Base-by-base conservation (phyloP, 2,113 vertebrate genomes). In the Sander lucioperca region DNA sequence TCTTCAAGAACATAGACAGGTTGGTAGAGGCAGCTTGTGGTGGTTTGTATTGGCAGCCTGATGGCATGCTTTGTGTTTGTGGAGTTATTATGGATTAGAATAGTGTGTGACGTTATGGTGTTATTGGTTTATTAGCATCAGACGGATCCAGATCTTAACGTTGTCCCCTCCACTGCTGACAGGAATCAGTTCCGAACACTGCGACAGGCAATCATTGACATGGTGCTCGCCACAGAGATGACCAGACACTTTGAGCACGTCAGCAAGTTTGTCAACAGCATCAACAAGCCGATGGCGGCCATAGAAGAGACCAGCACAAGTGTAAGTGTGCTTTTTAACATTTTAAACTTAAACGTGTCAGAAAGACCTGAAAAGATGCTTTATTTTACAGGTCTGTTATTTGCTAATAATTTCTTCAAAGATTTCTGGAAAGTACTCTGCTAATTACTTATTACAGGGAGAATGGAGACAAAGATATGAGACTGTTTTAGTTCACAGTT, bases 201-300 rank as follows among this genome's bases (percentile, higher is more conserved):
- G 85, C 96, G 98, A 23, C 98, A 99, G 85, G 96, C 97, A 77
- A 97, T 99, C 84, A 99, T 99, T 63, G 98, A 99, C 92, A 99
- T 99, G 98, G 98, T 99, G 85, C 93, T 99, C 90, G 98, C 98
- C 75, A 99, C 98, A 0, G 98, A 99, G 94, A 99, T 99, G 98
- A 99, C 98, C 0, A 95, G 97, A 81, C 98, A 99, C 92, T 99
- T 99, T 54, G 98, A 99, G 88, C 97, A 99, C 0, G 98, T 99
- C 90, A 99, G 97, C 93, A 99, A 99, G 92, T 99, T 99, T 84
- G 98, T 97, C 75, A 99, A 99, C 93, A 99, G 97, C 92, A 96
- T 99, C 95, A 99, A 98, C 94, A 98, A 99, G 89, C 96, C 97
- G 0, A 92, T 96, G 93, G 95, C 95, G 9, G 95, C 96, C 39